Evolutionary conservation across 2,888 invertebrate genomes (phyloP).

Genomic region (Tillus elongatus): DNA sequence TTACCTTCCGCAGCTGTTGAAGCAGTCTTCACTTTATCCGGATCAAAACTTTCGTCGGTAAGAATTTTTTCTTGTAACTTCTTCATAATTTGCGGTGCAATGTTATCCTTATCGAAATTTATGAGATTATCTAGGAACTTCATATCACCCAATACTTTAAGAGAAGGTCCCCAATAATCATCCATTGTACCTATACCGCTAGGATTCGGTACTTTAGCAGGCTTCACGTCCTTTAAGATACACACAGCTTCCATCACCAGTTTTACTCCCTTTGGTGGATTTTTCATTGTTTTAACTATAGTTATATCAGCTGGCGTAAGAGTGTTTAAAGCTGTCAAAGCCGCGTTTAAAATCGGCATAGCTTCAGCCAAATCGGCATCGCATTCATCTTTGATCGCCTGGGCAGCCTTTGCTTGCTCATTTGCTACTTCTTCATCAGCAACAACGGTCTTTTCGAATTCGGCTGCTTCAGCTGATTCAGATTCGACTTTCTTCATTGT

Average conservation of each 20-base stretch:
- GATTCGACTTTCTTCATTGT: constrained; percentile 80
- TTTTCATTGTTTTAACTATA: constrained; percentile 93
- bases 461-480: constrained; percentile 78
- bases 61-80: constrained; percentile 73
- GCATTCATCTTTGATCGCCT: constrained; percentile 87
- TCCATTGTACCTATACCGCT: constrained; percentile 76
- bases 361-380: constrained; percentile 87
- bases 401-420: constrained; percentile 66
- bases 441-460: constrained; percentile 71
- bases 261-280: constrained; percentile 83
- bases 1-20: constrained; percentile 83
- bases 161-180: constrained; percentile 90
- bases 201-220: constrained; percentile 77
- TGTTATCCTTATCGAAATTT: constrained; percentile 89
- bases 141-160: constrained; percentile 79
- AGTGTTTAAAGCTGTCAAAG: constrained; percentile 80
- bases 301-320: constrained; percentile 85
- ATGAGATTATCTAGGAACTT: constrained; percentile 83
- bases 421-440: constrained; percentile 71
- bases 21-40: constrained; percentile 78
- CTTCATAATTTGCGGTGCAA: constrained; percentile 73
- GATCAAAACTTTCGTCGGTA: constrained; percentile 80
- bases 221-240: constrained; percentile 83
- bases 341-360: constrained; percentile 80
- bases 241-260: constrained; percentile 94